These are phyloP conservation scores for Gerris lacustris DNA, from an alignment of 2,888 invertebrate genomes.

Conservation along the genomic window DNA sequence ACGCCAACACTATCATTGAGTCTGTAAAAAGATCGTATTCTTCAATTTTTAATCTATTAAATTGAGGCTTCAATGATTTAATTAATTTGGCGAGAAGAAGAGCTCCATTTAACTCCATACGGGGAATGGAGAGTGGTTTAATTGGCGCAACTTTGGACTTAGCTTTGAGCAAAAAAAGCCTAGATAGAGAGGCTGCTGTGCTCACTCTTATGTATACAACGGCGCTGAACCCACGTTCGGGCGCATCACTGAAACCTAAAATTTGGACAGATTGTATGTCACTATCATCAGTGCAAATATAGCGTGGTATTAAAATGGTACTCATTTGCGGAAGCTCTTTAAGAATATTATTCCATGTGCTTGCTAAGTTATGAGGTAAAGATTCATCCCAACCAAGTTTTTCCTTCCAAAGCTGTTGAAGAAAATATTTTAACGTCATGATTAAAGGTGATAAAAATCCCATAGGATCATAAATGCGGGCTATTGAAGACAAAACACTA, in stretches of 20 bases:
- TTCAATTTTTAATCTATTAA: neutral
- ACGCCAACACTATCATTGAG: conserved; percentile 29
- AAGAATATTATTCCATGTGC: too few relatives aligned
- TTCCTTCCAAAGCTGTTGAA: too few relatives aligned
- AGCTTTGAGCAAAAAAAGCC: neutral
- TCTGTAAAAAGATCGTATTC: conserved; percentile 23
- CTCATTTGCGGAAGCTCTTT: too few relatives aligned
- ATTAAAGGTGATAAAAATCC: neutral
- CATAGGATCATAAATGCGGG: neutral
- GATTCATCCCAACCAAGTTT: too few relatives aligned
- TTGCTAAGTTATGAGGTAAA: too few relatives aligned
- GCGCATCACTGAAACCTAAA: neutral
- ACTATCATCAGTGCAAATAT: too few relatives aligned
- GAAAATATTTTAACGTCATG: too few relatives aligned
- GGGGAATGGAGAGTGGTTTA: neutral
- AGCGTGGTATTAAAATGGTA: too few relatives aligned
- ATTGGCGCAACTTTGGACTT: neutral
- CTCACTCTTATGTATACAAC: neutral
- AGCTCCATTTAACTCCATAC: neutral
- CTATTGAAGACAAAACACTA: neutral
- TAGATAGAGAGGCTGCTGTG: neutral
- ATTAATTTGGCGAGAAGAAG: neutral
- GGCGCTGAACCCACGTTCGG: neutral
- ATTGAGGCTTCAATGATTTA: neutral
- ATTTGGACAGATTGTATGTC: too few relatives aligned